phyloP scores from a whole-genome alignment of 2,797 vertebrate genomes.

The Poeciliopsis gracilis region DNA sequence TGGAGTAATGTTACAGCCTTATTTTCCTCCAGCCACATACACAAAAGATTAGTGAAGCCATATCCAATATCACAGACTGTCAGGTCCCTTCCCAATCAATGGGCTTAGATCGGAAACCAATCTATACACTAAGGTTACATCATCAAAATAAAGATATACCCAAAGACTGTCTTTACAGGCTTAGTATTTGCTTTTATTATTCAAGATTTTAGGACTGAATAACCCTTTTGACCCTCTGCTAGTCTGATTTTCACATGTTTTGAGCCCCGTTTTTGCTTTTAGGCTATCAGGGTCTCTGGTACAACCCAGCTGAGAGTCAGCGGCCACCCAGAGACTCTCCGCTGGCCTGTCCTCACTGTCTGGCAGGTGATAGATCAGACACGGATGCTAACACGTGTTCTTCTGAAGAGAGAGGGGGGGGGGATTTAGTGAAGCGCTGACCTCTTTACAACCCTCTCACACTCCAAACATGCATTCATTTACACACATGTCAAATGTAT shows the following conservation, averaged over 20 bases:
- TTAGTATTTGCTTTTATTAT: constrained; percentile 6
- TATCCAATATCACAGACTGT: constrained; percentile 80
- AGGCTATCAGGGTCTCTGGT: constrained; percentile 33
- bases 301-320: constrained; percentile 51
- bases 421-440: constrained; percentile 68
- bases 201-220: neutral
- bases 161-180: constrained; percentile 20
- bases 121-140: constrained; percentile 70
- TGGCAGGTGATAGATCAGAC: constrained; percentile 78
- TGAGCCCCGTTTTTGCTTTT: constrained; percentile 52
- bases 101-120: constrained; percentile 70
- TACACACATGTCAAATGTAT: constrained; percentile 54
- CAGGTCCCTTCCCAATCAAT: constrained; percentile 74
- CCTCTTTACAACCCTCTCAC: constrained; percentile 55
- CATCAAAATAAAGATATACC: constrained; percentile 64
- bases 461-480: constrained; percentile 44
- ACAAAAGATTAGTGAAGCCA: constrained; percentile 80
- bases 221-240: constrained; percentile 18
- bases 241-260: neutral
- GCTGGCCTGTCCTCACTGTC: constrained; percentile 69
- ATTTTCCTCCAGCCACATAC: constrained; percentile 76
- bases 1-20: constrained; percentile 72
- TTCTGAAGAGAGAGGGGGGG: constrained; percentile 51
- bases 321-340: constrained; percentile 64
- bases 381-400: constrained; percentile 70